Percentiles rank a stretch among this genome's conserved stretches.
Conservation (phyloP, 2,113 vertebrate species). For the Aptenodytes patagonicus region DNA sequence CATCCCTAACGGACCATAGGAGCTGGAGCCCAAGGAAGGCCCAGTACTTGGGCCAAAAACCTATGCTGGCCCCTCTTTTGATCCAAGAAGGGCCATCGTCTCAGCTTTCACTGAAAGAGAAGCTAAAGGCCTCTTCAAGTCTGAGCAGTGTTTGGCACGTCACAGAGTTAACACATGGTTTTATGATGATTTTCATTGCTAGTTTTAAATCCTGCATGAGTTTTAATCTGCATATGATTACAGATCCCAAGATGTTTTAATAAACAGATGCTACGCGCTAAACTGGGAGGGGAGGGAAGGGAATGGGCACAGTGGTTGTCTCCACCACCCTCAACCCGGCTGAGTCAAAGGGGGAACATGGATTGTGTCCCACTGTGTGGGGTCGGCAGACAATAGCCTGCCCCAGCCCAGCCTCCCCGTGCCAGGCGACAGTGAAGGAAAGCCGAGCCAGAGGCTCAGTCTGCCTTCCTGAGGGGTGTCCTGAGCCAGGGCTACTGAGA, state of each 20-base stretch:
- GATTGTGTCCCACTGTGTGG: neutral
- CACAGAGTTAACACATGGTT: neutral
- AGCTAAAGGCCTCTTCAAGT: neutral
- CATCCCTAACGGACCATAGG: accelerated
- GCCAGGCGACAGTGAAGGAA: neutral
- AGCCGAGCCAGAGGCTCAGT: neutral
- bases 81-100: neutral
- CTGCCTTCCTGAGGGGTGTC: neutral
- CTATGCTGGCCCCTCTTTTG: neutral
- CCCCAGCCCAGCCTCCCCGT: neutral
- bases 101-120: neutral
- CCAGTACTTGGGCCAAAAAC: neutral
- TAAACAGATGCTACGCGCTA: neutral
- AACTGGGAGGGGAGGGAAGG: neutral
- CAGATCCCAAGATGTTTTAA: neutral
- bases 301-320: neutral
- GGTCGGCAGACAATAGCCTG: neutral
- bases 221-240: neutral
- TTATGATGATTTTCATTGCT: neutral
- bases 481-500: neutral
- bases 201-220: neutral
- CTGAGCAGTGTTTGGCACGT: neutral
- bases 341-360: neutral
- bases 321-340: neutral
- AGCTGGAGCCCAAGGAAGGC: neutral